Percentiles rank a stretch among this genome's conserved stretches.
Conservation (phyloP, 2,113 vertebrate genomes). For the Labeo catla region DNA sequence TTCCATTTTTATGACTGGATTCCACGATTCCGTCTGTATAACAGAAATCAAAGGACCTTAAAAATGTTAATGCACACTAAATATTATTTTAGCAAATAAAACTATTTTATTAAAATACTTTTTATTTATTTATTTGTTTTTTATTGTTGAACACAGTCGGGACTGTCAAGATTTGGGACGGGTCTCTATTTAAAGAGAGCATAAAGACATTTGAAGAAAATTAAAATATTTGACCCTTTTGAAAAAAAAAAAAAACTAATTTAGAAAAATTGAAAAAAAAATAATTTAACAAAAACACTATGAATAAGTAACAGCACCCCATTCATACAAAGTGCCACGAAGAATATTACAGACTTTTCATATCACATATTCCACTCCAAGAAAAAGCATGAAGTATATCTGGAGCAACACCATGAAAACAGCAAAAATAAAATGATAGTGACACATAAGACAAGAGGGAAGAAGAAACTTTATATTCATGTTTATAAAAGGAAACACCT, state of each 20-base stretch:
- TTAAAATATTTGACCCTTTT: not conserved
- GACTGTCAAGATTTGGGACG: not conserved
- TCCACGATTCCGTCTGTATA: too few relatives aligned
- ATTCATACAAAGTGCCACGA: not conserved
- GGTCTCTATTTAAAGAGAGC: not conserved
- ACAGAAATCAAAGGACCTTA: too few relatives aligned
- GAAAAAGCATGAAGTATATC: conserved; percentile 16
- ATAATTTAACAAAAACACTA: not conserved
- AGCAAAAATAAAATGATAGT: not conserved
- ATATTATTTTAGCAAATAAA: not conserved
- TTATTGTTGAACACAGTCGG: not conserved
- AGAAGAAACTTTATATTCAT: conserved; percentile 20
- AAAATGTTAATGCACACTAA: not conserved
- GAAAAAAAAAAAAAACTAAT: too few relatives aligned
- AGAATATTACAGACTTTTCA: not conserved
- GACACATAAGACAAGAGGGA: not conserved
- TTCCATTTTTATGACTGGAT: too few relatives aligned
- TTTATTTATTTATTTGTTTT: too few relatives aligned
- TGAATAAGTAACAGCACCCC: not conserved
- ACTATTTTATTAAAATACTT: not conserved
- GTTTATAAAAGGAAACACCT: conserved; percentile 9
- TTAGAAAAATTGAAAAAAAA: too few relatives aligned
- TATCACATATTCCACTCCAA: not conserved
- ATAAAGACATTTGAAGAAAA: not conserved
- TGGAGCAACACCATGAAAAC: not conserved